Conservation (phyloP, 2,113 vertebrate species). For the Coturnix japonica region DNA sequence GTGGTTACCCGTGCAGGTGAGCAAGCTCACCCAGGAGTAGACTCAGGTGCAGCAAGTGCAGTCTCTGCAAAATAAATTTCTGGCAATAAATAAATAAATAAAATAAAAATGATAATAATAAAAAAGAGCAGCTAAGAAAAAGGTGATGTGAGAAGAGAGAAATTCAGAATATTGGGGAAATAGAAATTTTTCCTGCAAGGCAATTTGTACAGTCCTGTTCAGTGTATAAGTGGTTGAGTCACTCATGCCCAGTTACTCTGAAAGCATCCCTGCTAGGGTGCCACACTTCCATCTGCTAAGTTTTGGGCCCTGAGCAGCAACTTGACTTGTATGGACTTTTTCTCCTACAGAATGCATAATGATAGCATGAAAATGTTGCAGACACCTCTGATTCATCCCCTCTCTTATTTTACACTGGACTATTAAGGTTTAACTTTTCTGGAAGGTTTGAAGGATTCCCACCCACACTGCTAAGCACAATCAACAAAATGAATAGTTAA, state of each 20-base stretch:
- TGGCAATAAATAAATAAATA: not conserved
- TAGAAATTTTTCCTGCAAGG: not conserved
- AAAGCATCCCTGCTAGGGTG: not conserved
- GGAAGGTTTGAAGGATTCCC: not conserved
- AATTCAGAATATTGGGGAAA: not conserved
- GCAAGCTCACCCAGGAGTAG: rapidly evolving
- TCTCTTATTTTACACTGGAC: not conserved
- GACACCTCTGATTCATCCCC: not conserved
- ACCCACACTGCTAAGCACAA: not conserved
- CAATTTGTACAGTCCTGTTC: not conserved
- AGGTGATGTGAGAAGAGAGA: not conserved
- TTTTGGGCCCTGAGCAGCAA: not conserved
- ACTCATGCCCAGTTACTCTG: not conserved
- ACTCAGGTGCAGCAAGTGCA: rapidly evolving
- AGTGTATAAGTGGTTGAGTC: not conserved
- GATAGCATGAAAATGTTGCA: not conserved
- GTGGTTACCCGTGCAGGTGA: rapidly evolving
- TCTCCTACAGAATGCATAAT: not conserved
- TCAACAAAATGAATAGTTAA: not conserved
- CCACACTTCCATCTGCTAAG: not conserved
- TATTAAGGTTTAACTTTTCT: not conserved
- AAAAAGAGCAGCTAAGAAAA: not conserved
- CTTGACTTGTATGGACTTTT: not conserved
- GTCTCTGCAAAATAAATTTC: rapidly evolving
- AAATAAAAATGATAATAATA: no score